Evolutionary conservation across 1,140 invertebrate genomes (phyloP), one percentile per base, ranked within the genome.

Genomic region (Anastrepha obliqua): DNA sequence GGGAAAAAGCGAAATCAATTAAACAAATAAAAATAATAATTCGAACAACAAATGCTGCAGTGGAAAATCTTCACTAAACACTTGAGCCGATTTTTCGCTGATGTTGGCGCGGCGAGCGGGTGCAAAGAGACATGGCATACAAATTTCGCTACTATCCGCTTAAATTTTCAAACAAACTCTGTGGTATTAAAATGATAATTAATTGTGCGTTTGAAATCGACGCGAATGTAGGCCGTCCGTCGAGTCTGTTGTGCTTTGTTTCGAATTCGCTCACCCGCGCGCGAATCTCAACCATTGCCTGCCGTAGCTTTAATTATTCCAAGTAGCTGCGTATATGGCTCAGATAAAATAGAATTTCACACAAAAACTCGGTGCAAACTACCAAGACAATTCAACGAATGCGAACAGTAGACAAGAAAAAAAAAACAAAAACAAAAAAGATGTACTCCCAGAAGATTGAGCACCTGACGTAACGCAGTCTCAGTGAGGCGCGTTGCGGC

Each of bases 371-470:
- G 17, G 3, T 5, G n/a, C 51, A 51, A 67, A 7, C 64, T 3
- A 74, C 67, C 67, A 47, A 15, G 15, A 74, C 51, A 55, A 55
- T 55, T 55, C 51, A 55, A 55, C 51, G 44, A 47, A 42, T 81
- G 47, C 51, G 51, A 81, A 58, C 74, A 55, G 74, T 81, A 81
- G 55, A 81, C 20, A 9, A 74, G n/a, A 29, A 29, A 29, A 29
- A 29, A 29, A 29, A 29, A 29, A 29, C 29, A 29, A 0, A 29
- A 29, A 29, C 29, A 29, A 51, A 81, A 55, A 55, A 78, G 44
- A 78, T 81, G 74, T 81, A 81, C 51, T 81, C 74, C 55, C 6
- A 81, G 74, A 55, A 81, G 74, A 81, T 81, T 81, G 74, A 81
- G 74, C 74, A 81, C 47, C 47, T 81, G 47, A 81, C 47, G 47